Evolutionary conservation across 2,113 vertebrate species (phyloP).

Genomic region (Eulacestoma nigropectus): DNA sequence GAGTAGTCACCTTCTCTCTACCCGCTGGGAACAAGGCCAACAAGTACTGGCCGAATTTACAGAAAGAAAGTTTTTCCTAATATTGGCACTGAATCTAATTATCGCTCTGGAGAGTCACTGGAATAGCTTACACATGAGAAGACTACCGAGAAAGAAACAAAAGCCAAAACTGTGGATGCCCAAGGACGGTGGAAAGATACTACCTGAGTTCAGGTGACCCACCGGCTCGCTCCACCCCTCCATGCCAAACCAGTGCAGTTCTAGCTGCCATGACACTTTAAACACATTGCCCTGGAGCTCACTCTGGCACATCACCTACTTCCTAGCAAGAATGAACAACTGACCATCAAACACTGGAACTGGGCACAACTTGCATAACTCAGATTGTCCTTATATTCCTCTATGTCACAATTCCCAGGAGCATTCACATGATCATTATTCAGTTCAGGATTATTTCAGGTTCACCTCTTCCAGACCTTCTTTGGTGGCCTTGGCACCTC

Average conservation of each 20-base stretch:
- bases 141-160: background rate
- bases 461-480: background rate
- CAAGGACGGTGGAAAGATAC: background rate
- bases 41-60: background rate
- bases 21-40: background rate
- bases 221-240: background rate
- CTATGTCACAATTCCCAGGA: background rate
- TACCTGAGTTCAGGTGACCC: background rate
- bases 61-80: background rate
- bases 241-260: background rate
- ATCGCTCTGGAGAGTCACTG: background rate
- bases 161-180: background rate
- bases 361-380: background rate
- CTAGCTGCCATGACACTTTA: background rate
- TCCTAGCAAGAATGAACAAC: background rate
- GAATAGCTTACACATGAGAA: background rate
- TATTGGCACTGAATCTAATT: background rate
- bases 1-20: background rate
- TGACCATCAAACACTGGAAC: background rate
- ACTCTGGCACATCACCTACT: background rate
- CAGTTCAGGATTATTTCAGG: background rate
- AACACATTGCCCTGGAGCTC: background rate
- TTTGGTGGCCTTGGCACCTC: background rate
- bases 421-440: background rate
- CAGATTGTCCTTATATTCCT: background rate